Evolutionary conservation across 2,113 vertebrate species (phyloP).

Genomic region (Paradisaea rubra): DNA sequence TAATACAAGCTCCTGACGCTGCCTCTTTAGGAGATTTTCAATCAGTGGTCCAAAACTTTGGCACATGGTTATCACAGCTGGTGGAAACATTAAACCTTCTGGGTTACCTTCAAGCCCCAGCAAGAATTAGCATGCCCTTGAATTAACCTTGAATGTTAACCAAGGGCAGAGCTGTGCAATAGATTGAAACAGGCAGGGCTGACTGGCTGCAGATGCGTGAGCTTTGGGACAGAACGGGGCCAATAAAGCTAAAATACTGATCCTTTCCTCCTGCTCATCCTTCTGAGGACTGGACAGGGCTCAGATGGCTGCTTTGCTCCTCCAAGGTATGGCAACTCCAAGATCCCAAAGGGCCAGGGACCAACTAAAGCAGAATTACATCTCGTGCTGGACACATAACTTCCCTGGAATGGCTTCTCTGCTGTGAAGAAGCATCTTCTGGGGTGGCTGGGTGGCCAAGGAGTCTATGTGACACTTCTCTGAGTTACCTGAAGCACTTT

Average conservation of each 20-base stretch:
- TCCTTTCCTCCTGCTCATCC: background rate
- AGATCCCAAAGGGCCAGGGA: background rate
- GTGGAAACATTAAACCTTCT: background rate
- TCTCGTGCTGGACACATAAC: background rate
- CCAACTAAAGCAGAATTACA: background rate
- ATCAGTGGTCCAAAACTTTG: background rate
- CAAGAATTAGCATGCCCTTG: background rate
- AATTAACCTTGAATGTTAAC: background rate
- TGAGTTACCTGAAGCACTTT: background rate
- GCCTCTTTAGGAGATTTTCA: background rate
- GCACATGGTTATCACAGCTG: background rate
- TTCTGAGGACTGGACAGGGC: background rate
- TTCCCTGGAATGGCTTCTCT: background rate
- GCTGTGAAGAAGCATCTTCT: background rate
- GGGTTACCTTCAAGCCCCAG: background rate
- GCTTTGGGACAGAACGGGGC: background rate
- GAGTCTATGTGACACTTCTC: background rate
- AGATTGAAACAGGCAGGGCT: background rate
- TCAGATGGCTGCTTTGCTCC: background rate
- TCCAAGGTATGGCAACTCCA: background rate
- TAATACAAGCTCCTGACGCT: background rate
- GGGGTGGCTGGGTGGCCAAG: background rate
- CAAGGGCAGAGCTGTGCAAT: background rate
- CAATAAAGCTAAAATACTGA: background rate
- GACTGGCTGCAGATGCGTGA: background rate